Evolutionary conservation across 2,113 vertebrate genomes (phyloP).

Genomic region (Bagarius yarrelli): DNA sequence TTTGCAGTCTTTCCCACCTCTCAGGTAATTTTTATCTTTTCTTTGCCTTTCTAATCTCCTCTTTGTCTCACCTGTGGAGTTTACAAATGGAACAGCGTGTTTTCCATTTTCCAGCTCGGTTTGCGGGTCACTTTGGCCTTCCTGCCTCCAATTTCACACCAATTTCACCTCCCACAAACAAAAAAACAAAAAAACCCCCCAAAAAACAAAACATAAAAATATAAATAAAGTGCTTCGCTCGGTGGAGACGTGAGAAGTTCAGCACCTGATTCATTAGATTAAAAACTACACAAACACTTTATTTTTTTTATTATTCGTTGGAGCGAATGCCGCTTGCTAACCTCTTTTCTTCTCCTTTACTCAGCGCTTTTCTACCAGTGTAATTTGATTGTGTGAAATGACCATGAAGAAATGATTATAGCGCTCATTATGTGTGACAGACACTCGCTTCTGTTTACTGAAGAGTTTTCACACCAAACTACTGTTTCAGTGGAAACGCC

Average conservation of each 20-base stretch:
- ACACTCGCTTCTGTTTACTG: conserved; percentile 54
- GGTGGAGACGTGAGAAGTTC: conserved; percentile 2
- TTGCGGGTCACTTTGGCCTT: conserved; percentile 27
- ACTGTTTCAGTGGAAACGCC: conserved; percentile 11
- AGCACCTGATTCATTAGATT: conserved; percentile 49
- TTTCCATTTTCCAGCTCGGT: conserved; percentile 35
- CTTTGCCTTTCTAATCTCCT: conserved; percentile 4
- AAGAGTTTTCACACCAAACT: conserved; percentile 50
- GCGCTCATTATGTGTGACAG: conserved; percentile 54
- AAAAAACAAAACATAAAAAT: conserved; percentile 8
- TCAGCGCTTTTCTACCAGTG: conserved; percentile 40
- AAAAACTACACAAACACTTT: conserved; percentile 40
- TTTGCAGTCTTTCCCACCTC: neutral
- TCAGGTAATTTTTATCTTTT: neutral
- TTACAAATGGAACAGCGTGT: conserved; percentile 26
- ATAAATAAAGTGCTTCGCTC: neutral
- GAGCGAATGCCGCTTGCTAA: conserved; percentile 13
- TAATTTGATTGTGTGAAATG: conserved; percentile 60
- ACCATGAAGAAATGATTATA: conserved; percentile 58
- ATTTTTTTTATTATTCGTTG: conserved; percentile 33
- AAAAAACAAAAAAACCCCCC: conserved; percentile 13
- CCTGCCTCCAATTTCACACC: conserved; percentile 50
- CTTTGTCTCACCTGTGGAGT: neutral
- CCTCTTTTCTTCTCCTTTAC: conserved; percentile 23
- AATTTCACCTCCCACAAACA: conserved; percentile 39